Evolutionary conservation across 1,140 invertebrate genomes (phyloP), one percentile per base, ranked within the genome.

Genomic region (Rhynchophorus ferrugineus): DNA sequence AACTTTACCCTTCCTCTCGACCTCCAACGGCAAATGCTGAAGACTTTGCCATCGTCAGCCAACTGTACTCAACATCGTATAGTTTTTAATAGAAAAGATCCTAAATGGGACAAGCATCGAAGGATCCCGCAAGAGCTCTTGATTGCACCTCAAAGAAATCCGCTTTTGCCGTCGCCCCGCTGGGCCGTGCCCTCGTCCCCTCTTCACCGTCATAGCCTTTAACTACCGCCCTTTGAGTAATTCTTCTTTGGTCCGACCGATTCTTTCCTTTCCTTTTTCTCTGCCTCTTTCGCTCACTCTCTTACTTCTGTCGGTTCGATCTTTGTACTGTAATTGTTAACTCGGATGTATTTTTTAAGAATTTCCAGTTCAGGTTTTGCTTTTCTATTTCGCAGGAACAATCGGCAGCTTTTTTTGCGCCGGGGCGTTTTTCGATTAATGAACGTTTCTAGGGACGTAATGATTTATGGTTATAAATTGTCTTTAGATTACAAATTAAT

Each of bases 121-220:
- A 11, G 24, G 3, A n/a, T n/a, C 7, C 9, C 42, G 13, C 42
- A 3, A 44, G 42, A 16, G 20, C 24, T 11, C 42, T 44, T 44
- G 42, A 44, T 44, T 44, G 42, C 42, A 21, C 42, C 42, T 44
- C 42, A 44, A 44, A 44, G 42, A 44, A 13, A 6, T 29, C 24
- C 24, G 24, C 11, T 11, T 29, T 29, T 29, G 5, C 24, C 24
- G 24, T 5, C 24, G 24, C 5, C 11, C n/a, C 11, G 24, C 24
- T 6, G 24, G 24, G 11, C 11, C 24, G 24, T 29, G 5, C 24
- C 24, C 11, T 29, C 11, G n/a, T 29, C 11, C 11, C 24, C 24
- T 29, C 24, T 29, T 5, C 24, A 11, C 5, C 11, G n/a, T 29
- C 5, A 5, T 6, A 11, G 24, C 5, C 11, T 11, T 5, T 29